These are phyloP conservation scores for Cataglyphis cursor DNA, from an alignment of 2,888 invertebrate species.

Conservation along the genomic window DNA sequence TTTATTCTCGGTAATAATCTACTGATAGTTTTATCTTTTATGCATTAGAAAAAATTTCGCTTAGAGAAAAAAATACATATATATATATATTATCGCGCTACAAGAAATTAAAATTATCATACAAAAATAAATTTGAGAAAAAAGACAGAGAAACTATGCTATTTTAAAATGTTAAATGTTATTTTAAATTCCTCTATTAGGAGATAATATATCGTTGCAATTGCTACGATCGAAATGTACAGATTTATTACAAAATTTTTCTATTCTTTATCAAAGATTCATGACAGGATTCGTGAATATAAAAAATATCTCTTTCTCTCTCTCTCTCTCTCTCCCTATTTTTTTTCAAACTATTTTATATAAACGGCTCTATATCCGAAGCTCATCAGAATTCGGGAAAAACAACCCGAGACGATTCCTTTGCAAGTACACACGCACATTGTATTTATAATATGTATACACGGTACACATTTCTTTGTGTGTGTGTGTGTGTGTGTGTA, in stretches of 20 bases:
- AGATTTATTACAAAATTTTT: not conserved
- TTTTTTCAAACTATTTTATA: not conserved
- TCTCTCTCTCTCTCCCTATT: not conserved
- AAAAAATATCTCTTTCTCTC: slow-evolving; percentile 11
- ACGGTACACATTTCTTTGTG: slow-evolving; percentile 65
- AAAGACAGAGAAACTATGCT: not conserved
- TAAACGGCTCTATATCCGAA: slow-evolving; percentile 17
- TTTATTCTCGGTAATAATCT: not conserved
- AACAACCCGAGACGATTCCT: slow-evolving; percentile 29
- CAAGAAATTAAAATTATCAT: not conserved
- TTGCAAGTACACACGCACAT: slow-evolving; percentile 41
- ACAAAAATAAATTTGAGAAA: not conserved
- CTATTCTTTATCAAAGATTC: not conserved
- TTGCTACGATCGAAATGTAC: not conserved
- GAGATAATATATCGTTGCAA: slow-evolving; percentile 10
- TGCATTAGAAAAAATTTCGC: not conserved
- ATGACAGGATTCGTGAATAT: not conserved
- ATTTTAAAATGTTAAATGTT: not conserved
- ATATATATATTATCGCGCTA: not conserved
- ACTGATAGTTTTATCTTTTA: not conserved
- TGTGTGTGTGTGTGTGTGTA: slow-evolving; percentile 68
- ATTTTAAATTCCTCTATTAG: not conserved
- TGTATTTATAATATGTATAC: slow-evolving; percentile 69
- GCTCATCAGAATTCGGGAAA: slow-evolving; percentile 43
- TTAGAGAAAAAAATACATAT: not conserved